Evolutionary conservation across 2,113 vertebrate genomes (phyloP), one percentile per base, ranked within the genome.

Genomic region (Halcyon malimbica): DNA sequence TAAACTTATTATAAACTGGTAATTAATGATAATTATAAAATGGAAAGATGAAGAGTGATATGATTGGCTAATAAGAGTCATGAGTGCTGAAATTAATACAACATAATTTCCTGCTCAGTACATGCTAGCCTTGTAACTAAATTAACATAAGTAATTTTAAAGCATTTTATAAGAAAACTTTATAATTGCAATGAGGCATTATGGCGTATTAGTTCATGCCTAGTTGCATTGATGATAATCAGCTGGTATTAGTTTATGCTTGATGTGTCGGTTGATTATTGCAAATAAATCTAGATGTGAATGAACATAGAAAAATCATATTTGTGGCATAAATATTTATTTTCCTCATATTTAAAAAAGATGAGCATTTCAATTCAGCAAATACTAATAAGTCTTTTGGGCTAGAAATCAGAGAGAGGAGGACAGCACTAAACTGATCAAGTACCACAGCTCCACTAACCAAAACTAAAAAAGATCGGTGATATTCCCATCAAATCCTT

Each of bases 11-110:
- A 97, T 95, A 97, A 96, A 97, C 77, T 93, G 96, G 90, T 96
- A 98, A 98, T 98, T 98, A 97, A 93, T 95, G 90, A 87, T 97
- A 98, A 97, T 98, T 98, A 97, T 96, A 97, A 97, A 97, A 91
- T 91, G 84, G 92, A 97, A 95, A 97, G 96, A 85, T 85, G 94
- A 87, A 97, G 94, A 96, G 93, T 87, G 83, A 87, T 96, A 59
- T 86, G 95, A 98, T 97, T 98, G 97, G 86, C 85, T 97, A 97
- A 97, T 97, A 98, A 93, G 94, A 97, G 90, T 91, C 56, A 70
- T 84, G 80, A 97, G 94, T 29, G n/a, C 83, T 97, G 96, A 97
- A 97, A 97, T 97, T 98, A 98, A 97, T 95, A 94, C 57, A 96
- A 96, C 97, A 96, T 96, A 97, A 98, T 98, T 98, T 97, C 83